phyloP scores from a whole-genome alignment of 2,113 vertebrate genomes.

The Lasiurus cinereus region DNA sequence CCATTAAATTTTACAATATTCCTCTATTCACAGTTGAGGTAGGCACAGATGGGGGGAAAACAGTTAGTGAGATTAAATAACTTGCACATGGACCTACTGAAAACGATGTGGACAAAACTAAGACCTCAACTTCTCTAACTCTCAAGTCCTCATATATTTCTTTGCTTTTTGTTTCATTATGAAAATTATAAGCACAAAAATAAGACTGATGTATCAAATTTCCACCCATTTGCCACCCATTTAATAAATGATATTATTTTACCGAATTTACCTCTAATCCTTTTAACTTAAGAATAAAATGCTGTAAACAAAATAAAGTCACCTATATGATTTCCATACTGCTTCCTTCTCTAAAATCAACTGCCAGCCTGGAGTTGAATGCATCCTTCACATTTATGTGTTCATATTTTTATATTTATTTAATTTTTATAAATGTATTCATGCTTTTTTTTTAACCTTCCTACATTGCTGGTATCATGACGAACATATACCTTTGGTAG shows the following conservation, averaged over 20 bases:
- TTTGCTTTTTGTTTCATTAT: conserved; percentile 1
- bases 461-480: not conserved
- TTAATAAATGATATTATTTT: conserved; percentile 25
- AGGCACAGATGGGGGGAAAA: not conserved
- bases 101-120: not conserved
- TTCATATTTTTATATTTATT: not conserved
- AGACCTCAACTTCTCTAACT: not conserved
- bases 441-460: not conserved
- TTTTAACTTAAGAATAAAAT: conserved; percentile 30
- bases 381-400: not conserved
- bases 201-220: not conserved
- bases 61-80: not conserved
- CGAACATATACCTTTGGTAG: not conserved
- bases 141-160: not conserved
- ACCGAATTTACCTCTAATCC: not conserved
- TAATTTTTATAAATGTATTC: not conserved
- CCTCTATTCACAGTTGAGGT: not conserved
- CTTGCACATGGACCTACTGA: not conserved
- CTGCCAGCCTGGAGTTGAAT: not conserved
- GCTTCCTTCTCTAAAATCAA: not conserved
- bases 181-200: conserved; percentile 19
- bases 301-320: not conserved
- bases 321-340: not conserved
- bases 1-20: not conserved
- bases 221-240: not conserved